Evolutionary conservation across 2,113 vertebrate genomes (phyloP).

Genomic region (Tamias sibiricus): DNA sequence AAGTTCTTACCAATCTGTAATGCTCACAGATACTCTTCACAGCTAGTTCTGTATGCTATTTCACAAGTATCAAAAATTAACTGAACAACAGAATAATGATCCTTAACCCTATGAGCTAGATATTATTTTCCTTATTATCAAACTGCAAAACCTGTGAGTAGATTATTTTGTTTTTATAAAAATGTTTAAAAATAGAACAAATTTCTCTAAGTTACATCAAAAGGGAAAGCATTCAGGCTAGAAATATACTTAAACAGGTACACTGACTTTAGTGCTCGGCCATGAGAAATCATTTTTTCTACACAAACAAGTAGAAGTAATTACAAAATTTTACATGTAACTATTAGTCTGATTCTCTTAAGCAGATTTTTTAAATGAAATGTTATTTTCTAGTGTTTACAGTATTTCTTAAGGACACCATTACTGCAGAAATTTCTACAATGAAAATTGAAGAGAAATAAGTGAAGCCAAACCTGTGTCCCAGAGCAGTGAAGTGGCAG

Average conservation of each 20-base stretch:
- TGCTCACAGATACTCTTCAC: background rate
- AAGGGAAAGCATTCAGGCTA: background rate
- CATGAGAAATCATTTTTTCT: background rate
- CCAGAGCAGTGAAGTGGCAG: too few species aligned
- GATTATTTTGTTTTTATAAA: conserved; percentile 36
- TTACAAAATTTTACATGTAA: background rate
- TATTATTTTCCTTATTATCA: background rate
- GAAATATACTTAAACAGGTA: background rate
- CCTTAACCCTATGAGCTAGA: background rate
- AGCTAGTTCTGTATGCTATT: background rate
- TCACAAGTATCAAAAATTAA: background rate
- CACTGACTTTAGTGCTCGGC: background rate
- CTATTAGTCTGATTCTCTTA: background rate
- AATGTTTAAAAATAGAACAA: conserved; percentile 35
- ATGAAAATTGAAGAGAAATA: background rate
- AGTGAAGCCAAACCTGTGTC: background rate
- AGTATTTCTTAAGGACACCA: background rate
- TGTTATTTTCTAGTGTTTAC: background rate
- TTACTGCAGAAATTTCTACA: background rate
- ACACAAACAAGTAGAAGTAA: background rate
- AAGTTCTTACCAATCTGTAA: background rate
- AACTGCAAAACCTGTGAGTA: background rate
- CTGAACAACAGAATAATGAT: background rate
- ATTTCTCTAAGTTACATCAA: conserved; percentile 6
- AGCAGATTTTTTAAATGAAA: background rate